These are phyloP conservation scores for Tipula vernalis DNA, from an alignment of 2,888 invertebrate genomes.

Conservation along the genomic window DNA sequence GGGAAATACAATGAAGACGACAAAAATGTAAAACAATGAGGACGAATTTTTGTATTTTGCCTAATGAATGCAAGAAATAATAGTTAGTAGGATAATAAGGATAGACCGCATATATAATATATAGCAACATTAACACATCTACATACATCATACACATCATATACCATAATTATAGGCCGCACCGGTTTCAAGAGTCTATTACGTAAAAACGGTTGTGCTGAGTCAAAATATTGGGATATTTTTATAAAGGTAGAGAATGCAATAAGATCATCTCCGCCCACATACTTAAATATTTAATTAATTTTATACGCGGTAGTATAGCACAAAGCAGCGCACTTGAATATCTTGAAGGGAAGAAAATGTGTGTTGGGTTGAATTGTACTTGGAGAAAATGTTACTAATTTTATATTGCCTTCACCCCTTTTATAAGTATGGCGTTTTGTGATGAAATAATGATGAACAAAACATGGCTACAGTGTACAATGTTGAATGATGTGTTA, in stretches of 20 bases:
- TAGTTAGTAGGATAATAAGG: too few relatives aligned
- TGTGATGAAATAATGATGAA: background rate
- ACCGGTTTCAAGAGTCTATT: too few relatives aligned
- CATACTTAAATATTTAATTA: background rate
- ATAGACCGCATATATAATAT: too few relatives aligned
- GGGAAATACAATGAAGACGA: background rate
- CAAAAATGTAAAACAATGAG: background rate
- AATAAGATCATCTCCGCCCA: background rate
- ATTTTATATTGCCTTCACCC: background rate
- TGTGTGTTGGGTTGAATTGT: background rate
- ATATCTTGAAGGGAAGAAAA: background rate
- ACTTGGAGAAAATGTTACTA: background rate
- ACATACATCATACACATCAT: too few relatives aligned
- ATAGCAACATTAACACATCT: too few relatives aligned
- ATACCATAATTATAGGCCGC: too few relatives aligned
- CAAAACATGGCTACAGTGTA: background rate
- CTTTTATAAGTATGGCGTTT: background rate
- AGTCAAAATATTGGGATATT: too few relatives aligned
- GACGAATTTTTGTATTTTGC: background rate
- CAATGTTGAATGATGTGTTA: too few relatives aligned
- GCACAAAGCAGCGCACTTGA: background rate
- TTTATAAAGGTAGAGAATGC: background rate
- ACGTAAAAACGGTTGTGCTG: too few relatives aligned
- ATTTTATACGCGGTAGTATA: background rate
- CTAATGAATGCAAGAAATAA: background rate